A percentile compares a stretch with the other conserved stretches of the same genome.
Evolutionary conservation across 2,113 vertebrate species (phyloP).

Genomic region (Amphilophus citrinellus): DNA sequence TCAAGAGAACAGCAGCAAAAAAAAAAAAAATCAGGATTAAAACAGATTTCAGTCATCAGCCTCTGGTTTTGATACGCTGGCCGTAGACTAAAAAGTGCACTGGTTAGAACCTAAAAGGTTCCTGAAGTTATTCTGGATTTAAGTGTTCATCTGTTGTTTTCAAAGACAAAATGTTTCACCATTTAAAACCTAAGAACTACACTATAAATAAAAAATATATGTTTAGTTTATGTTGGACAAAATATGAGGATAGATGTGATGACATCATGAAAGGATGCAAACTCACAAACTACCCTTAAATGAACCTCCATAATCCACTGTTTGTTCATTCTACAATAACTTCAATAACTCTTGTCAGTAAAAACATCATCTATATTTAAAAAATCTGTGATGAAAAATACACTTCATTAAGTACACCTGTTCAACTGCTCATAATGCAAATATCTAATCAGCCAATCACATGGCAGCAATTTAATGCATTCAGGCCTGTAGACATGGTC

Average conservation of each 20-base stretch:
- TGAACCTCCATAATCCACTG: background rate
- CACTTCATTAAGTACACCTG: no score
- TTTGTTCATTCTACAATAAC: background rate
- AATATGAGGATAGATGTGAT: background rate
- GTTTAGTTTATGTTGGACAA: background rate
- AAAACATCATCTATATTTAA: no score
- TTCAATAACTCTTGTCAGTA: background rate
- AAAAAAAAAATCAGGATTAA: background rate
- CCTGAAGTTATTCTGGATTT: background rate
- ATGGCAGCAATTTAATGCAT: background rate
- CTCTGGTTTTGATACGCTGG: background rate
- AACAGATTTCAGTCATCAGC: background rate
- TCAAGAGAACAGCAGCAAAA: background rate
- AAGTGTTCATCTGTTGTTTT: background rate
- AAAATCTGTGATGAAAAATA: no score
- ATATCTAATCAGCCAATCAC: background rate
- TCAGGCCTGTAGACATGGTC: no score
- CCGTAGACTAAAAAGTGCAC: background rate
- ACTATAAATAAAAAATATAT: background rate
- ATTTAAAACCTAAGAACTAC: rapidly evolving
- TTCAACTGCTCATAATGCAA: background rate
- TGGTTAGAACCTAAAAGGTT: background rate
- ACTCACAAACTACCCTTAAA: background rate
- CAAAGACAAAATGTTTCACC: background rate
- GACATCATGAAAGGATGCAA: no score